Evolutionary conservation across 30 jellyfish, hydroid and myxozoan species (phyloP), one percentile per base, ranked within the genome.

Genomic region (Nemopilema nomurai): DNA sequence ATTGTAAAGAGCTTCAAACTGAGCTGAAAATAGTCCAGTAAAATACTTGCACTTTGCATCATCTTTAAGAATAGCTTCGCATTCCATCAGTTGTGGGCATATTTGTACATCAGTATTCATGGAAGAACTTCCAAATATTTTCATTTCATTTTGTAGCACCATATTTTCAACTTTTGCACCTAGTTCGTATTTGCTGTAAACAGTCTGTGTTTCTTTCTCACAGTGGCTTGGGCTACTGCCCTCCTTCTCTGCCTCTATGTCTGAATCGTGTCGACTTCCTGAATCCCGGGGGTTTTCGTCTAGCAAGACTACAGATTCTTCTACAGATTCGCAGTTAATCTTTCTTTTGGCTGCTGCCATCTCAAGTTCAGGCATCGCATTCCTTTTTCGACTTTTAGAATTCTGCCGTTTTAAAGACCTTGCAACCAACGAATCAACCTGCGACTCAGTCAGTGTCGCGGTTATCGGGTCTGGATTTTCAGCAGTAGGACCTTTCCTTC

Each of bases 1-100:
- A 25, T 90, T 77, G 78, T 83, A 90, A 28, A 90, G 86, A 4
- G 87, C 80, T 33, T 62, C 53, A 74, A 90, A 90, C 79, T 90
- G 96, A 3, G 50, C 82, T 8, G 89, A 89, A 30, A 63, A 32
- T 18, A 83, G 72, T 6, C 97, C 97, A 31, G 51, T 73, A 24
- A 90, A 90, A 84, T 62, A 90, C 29, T 63, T 67, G 0, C 83
- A 0, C 71, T 52, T 80, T 51, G 50, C 52, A 18, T 67, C 63
- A 25, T 25, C 69, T 19, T 31, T 20, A 8, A 87, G 69, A 24
- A 87, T 80, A 32, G 62, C 28, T 16, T 85, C 94, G 25, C 62
- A 32, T 17, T 25, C 62, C 94, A 85, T 85, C 51, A n/a, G 28
- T 17, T 28, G 28, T 8, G 87, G 33, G 33, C 76, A 74, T 19